Base-by-base conservation (phyloP, 1,140 invertebrate genomes). In the Drosophila mayri region DNA sequence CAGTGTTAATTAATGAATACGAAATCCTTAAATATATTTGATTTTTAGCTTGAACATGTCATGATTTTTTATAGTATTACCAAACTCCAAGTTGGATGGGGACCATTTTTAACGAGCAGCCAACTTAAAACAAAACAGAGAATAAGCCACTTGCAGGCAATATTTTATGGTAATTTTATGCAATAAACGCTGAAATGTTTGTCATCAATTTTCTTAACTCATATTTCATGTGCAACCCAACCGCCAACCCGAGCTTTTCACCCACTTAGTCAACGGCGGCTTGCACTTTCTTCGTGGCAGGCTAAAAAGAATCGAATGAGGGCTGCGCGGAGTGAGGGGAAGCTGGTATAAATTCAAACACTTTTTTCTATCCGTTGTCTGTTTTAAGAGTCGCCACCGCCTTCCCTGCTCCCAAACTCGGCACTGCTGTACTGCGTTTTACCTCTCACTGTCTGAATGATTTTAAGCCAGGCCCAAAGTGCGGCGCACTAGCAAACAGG, bases 121-220 rank as follows among this genome's bases (percentile, higher is more conserved):
- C 30, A 54, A 60, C 35, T 38, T 30, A 55, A 44, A 61, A 40
- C 46, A 57, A 46, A 58, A 65, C n/a, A 43, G 28, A 41, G 35
- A 52, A 65, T 62, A 65, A 68, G 76, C 73, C 70, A 75, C 77
- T 88, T 62, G 65, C 77, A 65, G 76, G 76, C 81, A 81, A 88
- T 90, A 88, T 84, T 88, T 88, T 88, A 88, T 90, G 85, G 84
- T 88, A 88, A 88, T 88, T 90, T 88, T 90, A 88, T 88, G 84
- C 85, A 88, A 88, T 88, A 90, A 88, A 84, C 84, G 85, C 84
- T 84, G 84, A 88, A 88, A 88, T 88, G 84, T 88, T 88, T 88
- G 84, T 88, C 84, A 88, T 88, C 84, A 88, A 90, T 88, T 88
- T 88, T 88, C 84, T 88, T 81, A 90, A 90, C 84, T 88, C 84